Evolutionary conservation across 2,888 invertebrate species (phyloP).

Genomic region (Xestia sexstrigata): DNA sequence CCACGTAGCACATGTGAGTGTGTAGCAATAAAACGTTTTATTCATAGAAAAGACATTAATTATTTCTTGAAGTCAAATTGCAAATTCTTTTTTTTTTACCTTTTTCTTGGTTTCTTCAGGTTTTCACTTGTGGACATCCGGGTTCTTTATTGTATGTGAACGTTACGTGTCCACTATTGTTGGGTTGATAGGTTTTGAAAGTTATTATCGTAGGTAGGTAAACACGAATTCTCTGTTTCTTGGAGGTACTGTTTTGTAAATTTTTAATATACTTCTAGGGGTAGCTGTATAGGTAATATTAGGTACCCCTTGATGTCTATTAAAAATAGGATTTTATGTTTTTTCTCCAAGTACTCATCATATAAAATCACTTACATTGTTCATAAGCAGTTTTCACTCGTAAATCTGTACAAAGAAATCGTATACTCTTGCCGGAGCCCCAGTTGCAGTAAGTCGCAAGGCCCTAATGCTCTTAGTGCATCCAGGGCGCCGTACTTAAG

Average conservation of each 20-base stretch:
- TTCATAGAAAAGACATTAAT: slow-evolving; percentile 26
- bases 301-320: neutral
- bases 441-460: slow-evolving; percentile 76
- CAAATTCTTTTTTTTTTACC: neutral
- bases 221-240: neutral
- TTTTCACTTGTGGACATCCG: neutral
- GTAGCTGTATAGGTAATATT: neutral
- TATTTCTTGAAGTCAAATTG: neutral
- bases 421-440: slow-evolving; percentile 64
- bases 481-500: slow-evolving; percentile 85
- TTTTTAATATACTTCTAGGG: neutral
- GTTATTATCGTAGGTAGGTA: neutral
- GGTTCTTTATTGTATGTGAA: neutral
- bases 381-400: slow-evolving; percentile 6
- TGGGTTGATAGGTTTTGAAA: neutral
- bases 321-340: neutral
- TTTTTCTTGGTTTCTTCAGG: neutral
- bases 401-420: slow-evolving; percentile 48
- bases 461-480: slow-evolving; percentile 85
- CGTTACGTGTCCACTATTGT: neutral
- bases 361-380: neutral
- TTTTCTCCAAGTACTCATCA: too few species aligned
- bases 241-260: neutral
- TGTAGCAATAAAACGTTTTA: slow-evolving; percentile 10
- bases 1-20: slow-evolving; percentile 22